phyloP scores from a whole-genome alignment of 2,888 invertebrate genomes.

The Operophtera brumata region DNA sequence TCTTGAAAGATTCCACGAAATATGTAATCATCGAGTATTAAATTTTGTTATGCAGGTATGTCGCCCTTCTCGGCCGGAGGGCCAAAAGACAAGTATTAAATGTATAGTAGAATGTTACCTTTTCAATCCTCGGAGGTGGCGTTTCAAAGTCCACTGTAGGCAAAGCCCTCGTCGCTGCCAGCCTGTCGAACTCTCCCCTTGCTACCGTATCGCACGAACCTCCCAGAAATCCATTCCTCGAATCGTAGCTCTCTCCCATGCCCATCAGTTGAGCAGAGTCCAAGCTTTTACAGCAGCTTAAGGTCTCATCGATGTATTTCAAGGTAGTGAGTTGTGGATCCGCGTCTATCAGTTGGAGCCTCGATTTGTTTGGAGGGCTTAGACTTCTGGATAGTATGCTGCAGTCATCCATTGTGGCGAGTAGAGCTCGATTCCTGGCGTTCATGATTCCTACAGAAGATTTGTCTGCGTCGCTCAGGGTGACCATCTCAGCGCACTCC shows the following conservation, averaged over 20 bases:
- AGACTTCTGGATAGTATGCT: slow-evolving; percentile 72
- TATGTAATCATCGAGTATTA: too few species aligned
- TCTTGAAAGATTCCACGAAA: too few species aligned
- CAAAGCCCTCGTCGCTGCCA: slow-evolving; percentile 53
- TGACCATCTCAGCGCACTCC: slow-evolving; percentile 85
- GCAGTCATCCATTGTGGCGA: slow-evolving; percentile 79
- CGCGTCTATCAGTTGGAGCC: slow-evolving; percentile 69
- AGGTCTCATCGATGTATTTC: slow-evolving; percentile 82
- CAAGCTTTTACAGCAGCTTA: slow-evolving; percentile 74
- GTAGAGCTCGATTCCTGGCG: slow-evolving; percentile 73
- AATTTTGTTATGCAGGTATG: too few species aligned
- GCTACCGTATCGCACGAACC: slow-evolving; percentile 74
- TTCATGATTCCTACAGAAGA: slow-evolving; percentile 68
- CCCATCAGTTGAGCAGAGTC: slow-evolving; percentile 73
- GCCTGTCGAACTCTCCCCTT: slow-evolving; percentile 63
- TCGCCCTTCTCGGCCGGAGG: too few species aligned
- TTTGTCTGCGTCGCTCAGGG: slow-evolving; percentile 79
- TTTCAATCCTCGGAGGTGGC: slow-evolving; percentile 64
- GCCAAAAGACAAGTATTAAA: too few species aligned
- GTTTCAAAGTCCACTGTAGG: slow-evolving; percentile 61
- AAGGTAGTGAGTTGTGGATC: slow-evolving; percentile 81
- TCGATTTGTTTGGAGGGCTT: slow-evolving; percentile 70
- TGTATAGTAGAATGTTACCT: slow-evolving; percentile 42
- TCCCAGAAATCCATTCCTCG: slow-evolving; percentile 69
- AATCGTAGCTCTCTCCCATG: slow-evolving; percentile 76